Base-by-base conservation (phyloP, 2,888 invertebrate species). In the Papilio elwesi region DNA sequence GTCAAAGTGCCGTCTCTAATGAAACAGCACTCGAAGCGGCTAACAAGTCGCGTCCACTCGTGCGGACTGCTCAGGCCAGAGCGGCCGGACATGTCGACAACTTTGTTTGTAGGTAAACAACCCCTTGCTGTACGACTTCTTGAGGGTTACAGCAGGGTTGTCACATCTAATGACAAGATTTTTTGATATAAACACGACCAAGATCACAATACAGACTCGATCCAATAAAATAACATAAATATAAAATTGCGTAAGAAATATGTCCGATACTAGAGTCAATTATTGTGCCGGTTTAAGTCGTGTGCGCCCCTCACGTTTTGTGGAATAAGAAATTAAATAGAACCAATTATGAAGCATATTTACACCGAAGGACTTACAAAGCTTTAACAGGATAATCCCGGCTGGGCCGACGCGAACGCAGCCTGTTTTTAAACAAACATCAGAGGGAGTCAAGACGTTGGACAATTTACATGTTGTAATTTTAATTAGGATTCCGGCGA, bases 391-490 rank as follows among this genome's bases (percentile, higher is more conserved):
- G 57, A 57, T 57, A 57, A 57, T 57, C 57, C 26, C 48, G 68
- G 52, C 73, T 59, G 68, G 26, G 36, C 43, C 5, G 53, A 43
- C n/a, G 43, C 26, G 53, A 75, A 64, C 52, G 59, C 49, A 53
- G 36, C 3, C 64, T 59, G 78, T 82, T 86, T 85, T 84, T 82
- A 85, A 87, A 84, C 87, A 88, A 90, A 89, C 89, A 88, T 84
- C 83, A 82, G 82, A 59, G 65, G 12, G 83, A 78, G 76, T 82
- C 82, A 85, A 90, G 89, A 88, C 85, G 86, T 80, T 81, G 84
- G 83, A 85, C 86, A 83, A 90, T 90, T 90, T 90, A 89, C 91
- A 90, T 90, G 91, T 89, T 92, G 92, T 92, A 92, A 92, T 92
- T 92, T 92, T 91, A 92, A 93, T 93, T 90, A 90, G 88, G 87